These are phyloP conservation scores for Nycticryphes semicollaris DNA, from an alignment of 2,113 vertebrate species.

Conservation along the genomic window DNA sequence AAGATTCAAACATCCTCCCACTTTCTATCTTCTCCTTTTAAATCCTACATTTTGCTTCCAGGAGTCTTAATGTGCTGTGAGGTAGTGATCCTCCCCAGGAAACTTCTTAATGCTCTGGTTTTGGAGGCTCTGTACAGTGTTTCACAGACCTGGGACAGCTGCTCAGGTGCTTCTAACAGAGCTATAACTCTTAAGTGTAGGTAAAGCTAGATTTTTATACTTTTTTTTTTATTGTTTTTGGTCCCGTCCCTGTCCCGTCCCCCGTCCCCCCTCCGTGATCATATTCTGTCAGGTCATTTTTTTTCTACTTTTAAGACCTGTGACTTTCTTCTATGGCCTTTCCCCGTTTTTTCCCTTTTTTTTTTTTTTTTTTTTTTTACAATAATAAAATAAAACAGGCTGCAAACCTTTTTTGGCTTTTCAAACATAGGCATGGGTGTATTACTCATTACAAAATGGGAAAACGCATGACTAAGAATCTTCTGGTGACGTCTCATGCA, in stretches of 20 bases:
- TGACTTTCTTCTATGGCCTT: background rate
- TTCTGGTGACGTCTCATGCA: background rate
- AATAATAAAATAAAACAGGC: background rate
- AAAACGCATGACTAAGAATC: background rate
- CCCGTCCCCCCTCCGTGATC: background rate
- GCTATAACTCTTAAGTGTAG: background rate
- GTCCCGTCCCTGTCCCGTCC: too few species aligned
- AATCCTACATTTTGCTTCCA: background rate
- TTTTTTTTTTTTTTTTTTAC: background rate
- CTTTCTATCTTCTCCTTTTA: background rate
- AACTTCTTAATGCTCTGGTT: background rate
- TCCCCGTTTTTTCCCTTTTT: background rate
- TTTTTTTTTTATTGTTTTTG: too few species aligned
- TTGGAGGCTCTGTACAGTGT: background rate
- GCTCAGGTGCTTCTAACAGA: background rate
- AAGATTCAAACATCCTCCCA: background rate
- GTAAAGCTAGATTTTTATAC: background rate
- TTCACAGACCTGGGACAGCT: background rate
- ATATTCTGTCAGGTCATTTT: background rate
- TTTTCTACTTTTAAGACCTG: background rate
- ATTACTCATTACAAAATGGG: background rate
- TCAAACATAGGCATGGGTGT: background rate
- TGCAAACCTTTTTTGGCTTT: background rate
- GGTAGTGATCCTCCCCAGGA: background rate
- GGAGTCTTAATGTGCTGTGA: background rate